Evolutionary conservation across 2,113 vertebrate genomes (phyloP).

Genomic region (Apus apus): DNA sequence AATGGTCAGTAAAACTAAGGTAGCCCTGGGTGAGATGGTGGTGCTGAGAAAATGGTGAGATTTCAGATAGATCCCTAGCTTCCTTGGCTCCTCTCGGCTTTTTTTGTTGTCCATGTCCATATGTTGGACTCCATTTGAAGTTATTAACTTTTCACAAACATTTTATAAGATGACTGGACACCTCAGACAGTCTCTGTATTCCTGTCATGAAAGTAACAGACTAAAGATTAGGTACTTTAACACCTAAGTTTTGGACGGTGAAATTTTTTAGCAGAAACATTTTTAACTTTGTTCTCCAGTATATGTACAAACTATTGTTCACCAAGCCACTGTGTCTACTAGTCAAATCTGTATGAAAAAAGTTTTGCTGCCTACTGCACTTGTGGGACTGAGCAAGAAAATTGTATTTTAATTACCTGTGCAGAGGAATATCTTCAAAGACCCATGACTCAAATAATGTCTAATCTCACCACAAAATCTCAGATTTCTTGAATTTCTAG

Average conservation of each 20-base stretch:
- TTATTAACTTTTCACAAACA: not conserved
- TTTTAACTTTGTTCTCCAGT: not conserved
- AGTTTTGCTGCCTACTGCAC: not conserved
- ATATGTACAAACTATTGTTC: not conserved
- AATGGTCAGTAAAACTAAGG: not conserved
- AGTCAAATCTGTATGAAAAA: not conserved
- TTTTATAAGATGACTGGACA: not conserved
- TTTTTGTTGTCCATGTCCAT: rapidly evolving
- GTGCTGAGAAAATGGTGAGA: not conserved
- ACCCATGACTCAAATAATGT: not conserved
- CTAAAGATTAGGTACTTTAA: not conserved
- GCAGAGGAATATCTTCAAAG: not conserved
- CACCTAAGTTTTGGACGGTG: not conserved
- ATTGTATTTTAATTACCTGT: not conserved
- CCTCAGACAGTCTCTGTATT: not conserved
- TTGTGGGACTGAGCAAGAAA: not conserved
- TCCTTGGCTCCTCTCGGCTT: not conserved
- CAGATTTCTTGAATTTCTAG: not conserved
- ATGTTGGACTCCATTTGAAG: not conserved
- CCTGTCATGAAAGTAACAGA: not conserved
- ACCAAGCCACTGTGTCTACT: not conserved
- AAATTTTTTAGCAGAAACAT: not conserved
- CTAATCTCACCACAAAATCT: not conserved
- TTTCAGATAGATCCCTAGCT: not conserved
- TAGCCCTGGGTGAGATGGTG: not conserved